These are phyloP conservation scores for Epizoanthus scotinus DNA, from an alignment of 92 coral and sea anemone genomes.

Conservation along the genomic window DNA sequence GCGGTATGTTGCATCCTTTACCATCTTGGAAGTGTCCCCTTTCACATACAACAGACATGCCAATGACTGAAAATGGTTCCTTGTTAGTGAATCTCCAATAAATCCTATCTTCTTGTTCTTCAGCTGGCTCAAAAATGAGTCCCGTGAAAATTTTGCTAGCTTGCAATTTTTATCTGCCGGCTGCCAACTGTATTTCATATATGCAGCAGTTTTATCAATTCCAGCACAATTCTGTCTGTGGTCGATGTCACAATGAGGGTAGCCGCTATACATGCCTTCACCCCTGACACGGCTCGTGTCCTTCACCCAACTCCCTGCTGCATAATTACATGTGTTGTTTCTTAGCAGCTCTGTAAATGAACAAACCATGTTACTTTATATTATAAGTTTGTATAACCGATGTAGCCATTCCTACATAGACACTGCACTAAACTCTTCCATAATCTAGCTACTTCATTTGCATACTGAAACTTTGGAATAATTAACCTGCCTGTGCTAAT, in stretches of 20 bases:
- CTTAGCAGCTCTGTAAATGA: too few relatives aligned
- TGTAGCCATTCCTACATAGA: too few relatives aligned
- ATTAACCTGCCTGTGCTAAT: too few relatives aligned
- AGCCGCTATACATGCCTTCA: conserved; percentile 31
- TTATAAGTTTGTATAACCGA: too few relatives aligned
- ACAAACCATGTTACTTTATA: too few relatives aligned
- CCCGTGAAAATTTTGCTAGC: not conserved
- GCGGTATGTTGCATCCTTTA: too few relatives aligned
- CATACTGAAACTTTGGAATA: too few relatives aligned
- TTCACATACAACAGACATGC: conserved; percentile 32
- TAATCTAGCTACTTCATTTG: too few relatives aligned
- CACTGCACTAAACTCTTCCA: too few relatives aligned
- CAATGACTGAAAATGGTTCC: conserved; percentile 42
- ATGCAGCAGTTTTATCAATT: not conserved
- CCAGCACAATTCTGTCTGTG: conserved; percentile 31
- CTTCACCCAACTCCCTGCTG: conserved; percentile 28
- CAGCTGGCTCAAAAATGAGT: not conserved
- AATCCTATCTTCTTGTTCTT: conserved; percentile 21
- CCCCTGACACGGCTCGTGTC: conserved; percentile 11
- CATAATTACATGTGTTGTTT: conserved; percentile 13
- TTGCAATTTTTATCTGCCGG: conserved; percentile 32
- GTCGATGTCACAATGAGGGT: conserved; percentile 31
- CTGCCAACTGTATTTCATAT: conserved; percentile 35
- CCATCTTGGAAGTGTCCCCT: not conserved
- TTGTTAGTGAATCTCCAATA: conserved; percentile 43